These are phyloP conservation scores for Notolepis coatsorum DNA, from an alignment of 2,797 vertebrate genomes.

Conservation along the genomic window DNA sequence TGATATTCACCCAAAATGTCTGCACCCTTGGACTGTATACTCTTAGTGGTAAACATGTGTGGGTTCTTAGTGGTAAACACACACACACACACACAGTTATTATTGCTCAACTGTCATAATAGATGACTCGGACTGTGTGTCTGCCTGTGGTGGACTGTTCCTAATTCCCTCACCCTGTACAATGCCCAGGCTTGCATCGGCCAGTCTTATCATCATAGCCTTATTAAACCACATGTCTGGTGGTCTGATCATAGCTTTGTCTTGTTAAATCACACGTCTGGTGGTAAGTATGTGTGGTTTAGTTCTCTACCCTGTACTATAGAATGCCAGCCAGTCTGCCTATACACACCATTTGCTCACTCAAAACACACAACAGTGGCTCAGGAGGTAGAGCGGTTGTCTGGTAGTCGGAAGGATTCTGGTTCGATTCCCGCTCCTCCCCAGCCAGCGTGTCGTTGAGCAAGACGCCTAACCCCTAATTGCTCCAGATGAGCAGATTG, in stretches of 20 bases:
- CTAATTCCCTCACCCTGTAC: background rate
- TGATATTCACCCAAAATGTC: too few species aligned
- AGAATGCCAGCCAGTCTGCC: background rate
- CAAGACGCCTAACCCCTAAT: too few species aligned
- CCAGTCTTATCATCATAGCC: background rate
- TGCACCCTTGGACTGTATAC: too few species aligned
- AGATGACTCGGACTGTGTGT: background rate
- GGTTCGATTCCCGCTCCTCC: too few species aligned
- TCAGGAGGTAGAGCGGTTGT: too few species aligned
- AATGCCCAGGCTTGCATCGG: background rate
- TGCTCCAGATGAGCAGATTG: too few species aligned
- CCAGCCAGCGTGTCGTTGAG: too few species aligned
- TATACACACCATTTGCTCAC: background rate
- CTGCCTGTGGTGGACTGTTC: background rate
- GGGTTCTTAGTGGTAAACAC: too few species aligned
- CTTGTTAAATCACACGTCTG: conserved; percentile 1
- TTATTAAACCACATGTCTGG: conserved; percentile 1
- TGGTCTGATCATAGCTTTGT: background rate
- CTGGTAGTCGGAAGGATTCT: too few species aligned
- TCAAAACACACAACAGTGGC: too few species aligned
- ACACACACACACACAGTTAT: background rate
- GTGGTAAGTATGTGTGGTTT: background rate
- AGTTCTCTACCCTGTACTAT: too few species aligned
- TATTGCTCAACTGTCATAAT: background rate
- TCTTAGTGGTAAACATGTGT: too few species aligned